These are phyloP conservation scores for Pyrocoelia pectoralis DNA, from an alignment of 2,888 invertebrate genomes.

Conservation along the genomic window DNA sequence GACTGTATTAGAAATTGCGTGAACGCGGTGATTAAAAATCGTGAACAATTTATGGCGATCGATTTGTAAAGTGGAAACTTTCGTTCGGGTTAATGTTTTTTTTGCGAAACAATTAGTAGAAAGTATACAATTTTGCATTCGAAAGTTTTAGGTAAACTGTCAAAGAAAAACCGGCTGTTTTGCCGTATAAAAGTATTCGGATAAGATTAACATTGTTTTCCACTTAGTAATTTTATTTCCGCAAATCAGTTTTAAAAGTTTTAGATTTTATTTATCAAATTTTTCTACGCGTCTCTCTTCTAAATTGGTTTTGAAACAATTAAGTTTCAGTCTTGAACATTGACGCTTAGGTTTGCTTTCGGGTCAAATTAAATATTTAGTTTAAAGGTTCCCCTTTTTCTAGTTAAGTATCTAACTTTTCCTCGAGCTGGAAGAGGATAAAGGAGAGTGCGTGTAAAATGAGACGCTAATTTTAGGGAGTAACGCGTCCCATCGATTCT, in stretches of 20 bases:
- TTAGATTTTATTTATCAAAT: constrained; percentile 35
- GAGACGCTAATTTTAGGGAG: constrained; percentile 31
- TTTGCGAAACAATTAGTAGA: constrained; percentile 32
- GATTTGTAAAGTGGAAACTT: constrained; percentile 26
- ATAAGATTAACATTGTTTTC: constrained; percentile 47
- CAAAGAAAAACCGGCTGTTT: constrained; percentile 31
- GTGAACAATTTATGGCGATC: constrained; percentile 15
- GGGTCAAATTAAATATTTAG: constrained; percentile 27
- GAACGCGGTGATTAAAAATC: constrained; percentile 1
- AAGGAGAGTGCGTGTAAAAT: constrained; percentile 28
- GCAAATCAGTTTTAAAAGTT: constrained; percentile 41
- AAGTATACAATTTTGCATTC: constrained; percentile 31
- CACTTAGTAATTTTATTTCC: constrained; percentile 44
- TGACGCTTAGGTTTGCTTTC: constrained; percentile 19
- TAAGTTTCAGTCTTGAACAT: constrained; percentile 34
- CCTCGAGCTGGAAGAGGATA: constrained; percentile 18
- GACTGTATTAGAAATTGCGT: neutral
- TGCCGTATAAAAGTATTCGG: constrained; percentile 24
- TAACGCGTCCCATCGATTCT: constrained; percentile 31
- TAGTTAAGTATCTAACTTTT: neutral
- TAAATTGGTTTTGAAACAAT: constrained; percentile 34
- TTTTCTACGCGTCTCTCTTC: too few relatives aligned
- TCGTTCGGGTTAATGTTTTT: constrained; percentile 12
- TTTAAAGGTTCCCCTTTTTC: neutral
- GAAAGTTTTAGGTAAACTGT: constrained; percentile 28